Evolutionary conservation across 2,797 vertebrate genomes (phyloP).

Genomic region (Chelidonichthys spinosus): DNA sequence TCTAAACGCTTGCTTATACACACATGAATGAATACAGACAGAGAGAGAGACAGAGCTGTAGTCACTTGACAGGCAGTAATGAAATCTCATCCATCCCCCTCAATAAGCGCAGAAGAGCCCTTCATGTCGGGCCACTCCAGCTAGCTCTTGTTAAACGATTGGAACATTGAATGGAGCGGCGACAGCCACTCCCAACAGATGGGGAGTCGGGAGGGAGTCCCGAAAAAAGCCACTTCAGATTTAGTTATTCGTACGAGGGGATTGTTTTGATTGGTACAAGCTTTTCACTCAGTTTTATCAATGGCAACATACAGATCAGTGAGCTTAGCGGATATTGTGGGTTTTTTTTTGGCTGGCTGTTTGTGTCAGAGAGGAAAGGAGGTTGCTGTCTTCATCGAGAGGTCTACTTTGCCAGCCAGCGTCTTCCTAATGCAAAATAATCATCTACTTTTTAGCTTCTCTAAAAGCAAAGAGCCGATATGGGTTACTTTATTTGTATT

Average conservation of each 20-base stretch:
- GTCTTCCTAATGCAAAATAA: slow-evolving; percentile 3
- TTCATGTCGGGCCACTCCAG: slow-evolving; percentile 63
- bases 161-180: slow-evolving; percentile 69
- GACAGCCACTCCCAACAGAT: slow-evolving; percentile 71
- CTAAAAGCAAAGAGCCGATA: too few species aligned
- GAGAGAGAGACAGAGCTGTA: slow-evolving; percentile 63
- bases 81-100: slow-evolving; percentile 68
- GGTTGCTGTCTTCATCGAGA: slow-evolving; percentile 20
- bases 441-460: slow-evolving; percentile 5
- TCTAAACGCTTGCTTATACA: slow-evolving; percentile 10
- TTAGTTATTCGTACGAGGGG: slow-evolving; percentile 33
- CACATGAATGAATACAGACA: slow-evolving; percentile 36
- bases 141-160: slow-evolving; percentile 76
- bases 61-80: slow-evolving; percentile 49
- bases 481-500: too few species aligned
- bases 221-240: slow-evolving; percentile 34
- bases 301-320: slow-evolving; percentile 9
- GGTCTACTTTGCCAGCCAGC: slow-evolving; percentile 2
- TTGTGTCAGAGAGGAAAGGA: slow-evolving; percentile 12
- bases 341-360: slow-evolving; percentile 1
- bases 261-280: slow-evolving; percentile 31
- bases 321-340: slow-evolving; percentile 22
- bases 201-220: slow-evolving; percentile 45
- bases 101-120: slow-evolving; percentile 65
- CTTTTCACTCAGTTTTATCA: slow-evolving; percentile 50